phyloP scores from a whole-genome alignment of 2,888 invertebrate genomes.

The Hydraecia micacea region DNA sequence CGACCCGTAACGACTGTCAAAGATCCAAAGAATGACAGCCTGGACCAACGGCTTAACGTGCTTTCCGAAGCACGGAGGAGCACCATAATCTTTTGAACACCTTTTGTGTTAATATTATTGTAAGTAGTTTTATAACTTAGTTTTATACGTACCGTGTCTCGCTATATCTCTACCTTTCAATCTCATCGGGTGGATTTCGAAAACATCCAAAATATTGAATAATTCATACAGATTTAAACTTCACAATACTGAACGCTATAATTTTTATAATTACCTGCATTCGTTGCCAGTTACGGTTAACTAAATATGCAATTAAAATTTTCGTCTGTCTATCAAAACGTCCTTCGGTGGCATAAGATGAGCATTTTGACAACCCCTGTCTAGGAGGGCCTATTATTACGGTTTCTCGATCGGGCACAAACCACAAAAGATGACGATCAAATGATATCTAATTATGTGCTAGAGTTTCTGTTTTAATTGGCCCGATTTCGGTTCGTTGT shows the following conservation, averaged over 20 bases:
- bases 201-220: constrained; percentile 50
- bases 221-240: constrained; percentile 59
- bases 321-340: constrained; percentile 86
- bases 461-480: constrained; percentile 67
- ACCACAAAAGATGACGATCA: constrained; percentile 60
- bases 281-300: constrained; percentile 69
- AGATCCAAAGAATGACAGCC: background rate
- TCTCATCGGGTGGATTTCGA: background rate
- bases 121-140: background rate
- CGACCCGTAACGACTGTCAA: background rate
- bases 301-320: constrained; percentile 84
- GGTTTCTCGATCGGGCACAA: constrained; percentile 65
- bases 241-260: constrained; percentile 62
- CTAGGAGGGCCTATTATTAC: constrained; percentile 83
- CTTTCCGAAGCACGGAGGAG: background rate
- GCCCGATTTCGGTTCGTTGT: constrained; percentile 44
- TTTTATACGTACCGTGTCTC: background rate
- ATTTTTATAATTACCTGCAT: constrained; percentile 73
- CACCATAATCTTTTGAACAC: background rate
- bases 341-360: constrained; percentile 84
- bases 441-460: constrained; percentile 74
- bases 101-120: background rate
- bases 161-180: constrained; percentile 7
- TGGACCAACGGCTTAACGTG: background rate
- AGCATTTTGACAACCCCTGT: constrained; percentile 77